Evolutionary conservation across 2,113 vertebrate genomes (phyloP), one percentile per base, ranked within the genome.

Genomic region (Leptodactylus fuscus): DNA sequence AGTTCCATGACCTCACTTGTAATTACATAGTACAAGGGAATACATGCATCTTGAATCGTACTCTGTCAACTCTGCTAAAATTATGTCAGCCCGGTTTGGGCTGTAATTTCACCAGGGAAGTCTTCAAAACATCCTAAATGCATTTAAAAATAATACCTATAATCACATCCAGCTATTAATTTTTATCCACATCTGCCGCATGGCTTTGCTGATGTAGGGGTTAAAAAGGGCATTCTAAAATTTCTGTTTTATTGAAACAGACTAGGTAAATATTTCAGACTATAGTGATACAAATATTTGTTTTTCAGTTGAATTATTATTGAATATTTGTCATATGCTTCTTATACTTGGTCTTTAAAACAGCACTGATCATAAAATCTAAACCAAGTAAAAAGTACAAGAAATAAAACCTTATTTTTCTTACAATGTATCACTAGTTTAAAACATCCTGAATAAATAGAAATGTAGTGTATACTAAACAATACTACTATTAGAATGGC

Each of bases 91-190:
- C 60, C 82, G 51, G 49, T 77, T 78, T 48, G 53, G 65, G 73
- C 53, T 77, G 55, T 85, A 85, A 76, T 77, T 76, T 78, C 27
- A 51, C 55, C 29, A 65, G 55, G 29, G 76, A 49, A 49, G 71
- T 77, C 73, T 65, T 76, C 73, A 77, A 77, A 85, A 78, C 58
- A 49, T 51, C 51, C 41, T 34, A 34, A 76, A 85, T 75, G 51
- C 48, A 51, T 65, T 85, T 85, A 77, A 85, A 85, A 77, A 77
- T 77, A 85, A 85, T 77, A 65, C 82, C 53, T 78, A 60, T 65
- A 85, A 77, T 77, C 74, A 85, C 41, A 85, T 53, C 74, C 20
- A 83, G 67, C 81, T 58, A 83, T 83, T 83, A 83, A 83, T 83
- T 74, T 74, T 58, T 38, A 71, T 74, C 81, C 34, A 83, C 81